Conservation (phyloP, 2,113 vertebrate genomes). For the Rattus norvegicus region GRCr8 NC_086032.1:28359501-28360000, state of each 20-base stretch:
- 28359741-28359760: not conserved
- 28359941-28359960: not conserved
- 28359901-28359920: not conserved
- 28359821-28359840: not conserved
- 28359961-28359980: not conserved
- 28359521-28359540: not conserved
- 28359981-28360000: not conserved
- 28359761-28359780: not conserved
- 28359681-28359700: not conserved
- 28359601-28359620: not conserved
- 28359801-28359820: not conserved
- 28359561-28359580: not conserved
- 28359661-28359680: not conserved
- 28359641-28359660: not conserved
- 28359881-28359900: not conserved
- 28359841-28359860: not conserved
- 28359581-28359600: not conserved
- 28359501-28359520: not conserved
- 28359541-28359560: not conserved
- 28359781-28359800: not conserved
- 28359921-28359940: not conserved
- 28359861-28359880: not conserved
- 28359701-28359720: not conserved
- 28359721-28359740: not conserved
- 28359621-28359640: not conserved